Conservation (phyloP, 2,797 vertebrate species). For the Echeneis naucrates region DNA sequence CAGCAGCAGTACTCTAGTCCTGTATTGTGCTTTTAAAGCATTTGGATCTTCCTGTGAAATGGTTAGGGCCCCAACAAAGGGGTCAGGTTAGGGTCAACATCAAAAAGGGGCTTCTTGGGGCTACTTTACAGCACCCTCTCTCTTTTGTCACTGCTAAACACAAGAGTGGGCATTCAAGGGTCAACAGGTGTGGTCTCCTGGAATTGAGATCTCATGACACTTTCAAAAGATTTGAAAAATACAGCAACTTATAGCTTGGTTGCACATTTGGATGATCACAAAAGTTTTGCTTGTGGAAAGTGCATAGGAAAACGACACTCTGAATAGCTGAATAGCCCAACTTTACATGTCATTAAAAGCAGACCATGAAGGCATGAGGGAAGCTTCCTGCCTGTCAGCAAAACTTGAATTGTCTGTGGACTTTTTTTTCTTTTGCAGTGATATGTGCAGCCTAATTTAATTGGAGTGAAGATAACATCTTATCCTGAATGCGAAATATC, state of each 20-base stretch:
- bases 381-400: conserved; percentile 63
- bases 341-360: conserved; percentile 40
- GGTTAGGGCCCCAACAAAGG: conserved; percentile 80
- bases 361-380: conserved; percentile 33
- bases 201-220: conserved; percentile 44
- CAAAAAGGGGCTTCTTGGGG: conserved; percentile 70
- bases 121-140: conserved; percentile 76
- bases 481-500: conserved; percentile 70
- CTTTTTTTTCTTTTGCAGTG: conserved; percentile 31
- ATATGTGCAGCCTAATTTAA: conserved; percentile 71
- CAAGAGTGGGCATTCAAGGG: conserved; percentile 68
- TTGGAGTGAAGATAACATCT: conserved; percentile 71
- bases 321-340: conserved; percentile 21
- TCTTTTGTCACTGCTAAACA: conserved; percentile 72
- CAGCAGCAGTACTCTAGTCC: conserved; percentile 68
- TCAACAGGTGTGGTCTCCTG: conserved; percentile 79
- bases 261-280: neutral
- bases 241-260: conserved; percentile 2
- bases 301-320: conserved; percentile 24
- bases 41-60: conserved; percentile 83
- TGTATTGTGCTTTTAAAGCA: conserved; percentile 79
- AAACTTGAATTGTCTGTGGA: conserved; percentile 50
- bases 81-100: conserved; percentile 82
- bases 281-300: conserved; percentile 1
- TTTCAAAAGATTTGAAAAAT: conserved; percentile 36